Base-by-base conservation (phyloP, 2,888 invertebrate genomes). In the Odiellus spinosus region DNA sequence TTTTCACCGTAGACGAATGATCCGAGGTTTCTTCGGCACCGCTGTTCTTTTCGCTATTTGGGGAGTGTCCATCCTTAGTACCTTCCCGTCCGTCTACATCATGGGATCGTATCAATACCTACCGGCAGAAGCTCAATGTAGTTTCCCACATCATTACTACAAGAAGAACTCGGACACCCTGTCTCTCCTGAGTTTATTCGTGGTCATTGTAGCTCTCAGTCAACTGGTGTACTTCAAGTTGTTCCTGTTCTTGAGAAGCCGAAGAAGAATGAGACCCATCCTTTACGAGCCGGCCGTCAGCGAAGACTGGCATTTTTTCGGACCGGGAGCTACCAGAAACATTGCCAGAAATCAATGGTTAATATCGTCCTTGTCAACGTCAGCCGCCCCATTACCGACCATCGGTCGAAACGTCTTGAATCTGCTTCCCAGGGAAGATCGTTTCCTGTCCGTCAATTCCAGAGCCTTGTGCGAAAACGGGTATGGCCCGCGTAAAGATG, bases 221-320 rank as follows among this genome's bases (percentile, higher is more conserved):
- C 49, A 52, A 26, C 6, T 49, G 3, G 34, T 49, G 11, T 52
- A 52, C 35, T 15, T 26, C 1, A 43, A 42, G 33, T 32, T 52
- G 15, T 52, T 52, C 43, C 32, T 52, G 15, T 47, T 47, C 17
- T 34, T 52, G 11, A 41, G 52, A 11, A 19, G 38, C 3, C 42
- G 52, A 3, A 18, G 52, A 11, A 49, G 38, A 44, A 52, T 52
- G 52, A 39, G 52, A 33, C 52, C 52, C 5, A 44, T 52, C 6
- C 40, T 45, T 10, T 49, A 49, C 21, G 52, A 52, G 36, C 49
- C 52, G 14, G 52, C 52, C 6, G 47, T 49, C 18, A 52, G 52
- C 21, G 49, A 52, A 32, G 49, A 52, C 35, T 52, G 52, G 52
- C 46, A 45, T 6, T 52, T 52, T 42, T 47, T 41, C 11, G 47